Percentiles rank a stretch among this genome's conserved stretches.
Conservation (phyloP, 2,888 invertebrate species). For the Epistrophe grossulariae region DNA sequence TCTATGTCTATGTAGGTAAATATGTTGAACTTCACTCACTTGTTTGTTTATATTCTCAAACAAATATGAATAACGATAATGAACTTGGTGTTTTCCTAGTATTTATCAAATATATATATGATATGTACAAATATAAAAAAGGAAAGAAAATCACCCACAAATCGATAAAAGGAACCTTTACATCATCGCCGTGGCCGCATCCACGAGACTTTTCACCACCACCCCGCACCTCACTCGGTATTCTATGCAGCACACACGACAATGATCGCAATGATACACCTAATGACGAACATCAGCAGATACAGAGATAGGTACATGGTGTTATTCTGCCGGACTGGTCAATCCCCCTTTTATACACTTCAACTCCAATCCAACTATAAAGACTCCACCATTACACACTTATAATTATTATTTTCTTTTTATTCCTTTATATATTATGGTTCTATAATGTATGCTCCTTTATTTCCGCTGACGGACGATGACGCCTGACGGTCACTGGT, state of each 20-base stretch:
- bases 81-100: conserved; percentile 63
- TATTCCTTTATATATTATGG: conserved; percentile 2
- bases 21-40: conserved; percentile 43
- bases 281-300: conserved; percentile 43
- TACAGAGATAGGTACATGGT: conserved; percentile 15
- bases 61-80: conserved; percentile 58
- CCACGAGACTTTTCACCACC: conserved; percentile 44
- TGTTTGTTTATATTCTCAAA: conserved; percentile 36
- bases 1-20: neutral
- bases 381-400: conserved; percentile 52
- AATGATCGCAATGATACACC: conserved; percentile 64
- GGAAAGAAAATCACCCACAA: conserved; percentile 48
- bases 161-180: conserved; percentile 69
- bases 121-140: neutral
- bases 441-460: conserved; percentile 35
- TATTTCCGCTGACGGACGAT: conserved; percentile 21
- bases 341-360: neutral
- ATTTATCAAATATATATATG: conserved; percentile 53
- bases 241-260: conserved; percentile 50
- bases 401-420: conserved; percentile 46
- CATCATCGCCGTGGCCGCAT: conserved; percentile 18
- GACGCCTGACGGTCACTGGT: conserved; percentile 25
- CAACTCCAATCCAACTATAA: neutral
- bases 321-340: neutral
- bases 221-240: conserved; percentile 6